Conservation (phyloP, 1,140 invertebrate species). For the Drosophila leontia region DNA sequence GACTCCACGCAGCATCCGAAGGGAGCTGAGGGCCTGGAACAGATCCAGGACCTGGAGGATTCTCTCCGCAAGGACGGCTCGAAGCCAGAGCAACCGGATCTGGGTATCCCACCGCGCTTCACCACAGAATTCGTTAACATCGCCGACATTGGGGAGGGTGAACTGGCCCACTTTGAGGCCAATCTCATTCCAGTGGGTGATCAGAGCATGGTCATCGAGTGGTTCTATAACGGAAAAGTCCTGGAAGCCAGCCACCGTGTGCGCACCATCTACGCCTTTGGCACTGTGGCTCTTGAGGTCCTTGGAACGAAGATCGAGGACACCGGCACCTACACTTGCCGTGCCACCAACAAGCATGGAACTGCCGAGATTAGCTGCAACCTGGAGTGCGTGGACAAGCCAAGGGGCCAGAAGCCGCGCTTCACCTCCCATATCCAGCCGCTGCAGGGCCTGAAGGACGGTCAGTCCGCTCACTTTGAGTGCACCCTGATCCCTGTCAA, state of each 20-base stretch:
- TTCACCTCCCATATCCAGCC: conserved; percentile 95
- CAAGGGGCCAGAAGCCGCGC: conserved; percentile 93
- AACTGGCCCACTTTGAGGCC: conserved; percentile 97
- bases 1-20: conserved; percentile 96
- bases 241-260: conserved; percentile 95
- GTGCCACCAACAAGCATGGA: conserved; percentile 95
- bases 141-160: conserved; percentile 93
- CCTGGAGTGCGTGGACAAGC: conserved; percentile 93
- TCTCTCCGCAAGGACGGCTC: conserved; percentile 90
- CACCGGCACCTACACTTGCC: conserved; percentile 94
- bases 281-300: conserved; percentile 97
- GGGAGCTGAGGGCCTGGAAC: conserved; percentile 94
- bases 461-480: conserved; percentile 96
- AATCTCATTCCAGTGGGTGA: conserved; percentile 96
- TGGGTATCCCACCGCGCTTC: conserved; percentile 93
- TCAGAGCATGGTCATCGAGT: conserved; percentile 98
- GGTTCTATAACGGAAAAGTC: conserved; percentile 97
- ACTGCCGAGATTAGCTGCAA: conserved; percentile 93
- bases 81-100: conserved; percentile 89
- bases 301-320: conserved; percentile 95
- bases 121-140: conserved; percentile 94
- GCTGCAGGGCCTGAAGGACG: conserved; percentile 94
- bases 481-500: conserved; percentile 96
- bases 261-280: conserved; percentile 96
- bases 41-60: conserved; percentile 95